phyloP scores from a whole-genome alignment of 1,140 invertebrate species.

The Bicyclus anynana region DNA sequence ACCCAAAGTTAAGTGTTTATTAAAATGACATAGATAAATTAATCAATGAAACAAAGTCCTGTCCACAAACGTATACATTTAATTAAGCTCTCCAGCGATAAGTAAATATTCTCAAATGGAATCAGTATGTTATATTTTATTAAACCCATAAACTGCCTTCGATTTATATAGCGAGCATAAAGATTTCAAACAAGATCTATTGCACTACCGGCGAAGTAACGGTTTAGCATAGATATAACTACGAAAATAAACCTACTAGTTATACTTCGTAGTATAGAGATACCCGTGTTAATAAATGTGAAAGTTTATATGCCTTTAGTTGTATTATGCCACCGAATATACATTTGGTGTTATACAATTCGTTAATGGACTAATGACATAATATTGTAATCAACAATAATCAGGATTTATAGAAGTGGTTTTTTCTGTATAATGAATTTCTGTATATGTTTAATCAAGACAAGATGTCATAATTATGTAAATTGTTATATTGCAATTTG shows the following conservation, averaged over 20 bases:
- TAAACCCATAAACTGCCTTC: neutral
- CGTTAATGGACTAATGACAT: too few species aligned
- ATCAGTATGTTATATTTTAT: neutral
- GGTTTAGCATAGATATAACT: neutral
- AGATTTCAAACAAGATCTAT: conserved; percentile 3
- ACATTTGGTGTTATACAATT: too few species aligned
- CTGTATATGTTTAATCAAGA: too few species aligned
- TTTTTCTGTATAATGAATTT: too few species aligned
- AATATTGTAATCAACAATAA: too few species aligned
- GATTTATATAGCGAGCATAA: conserved; percentile 4
- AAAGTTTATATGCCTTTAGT: too few species aligned
- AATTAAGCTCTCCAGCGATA: neutral
- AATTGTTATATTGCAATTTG: too few species aligned
- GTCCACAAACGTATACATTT: neutral
- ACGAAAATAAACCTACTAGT: neutral
- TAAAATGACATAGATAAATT: neutral
- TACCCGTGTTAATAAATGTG: neutral
- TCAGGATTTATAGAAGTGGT: too few species aligned
- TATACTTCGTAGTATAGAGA: too few species aligned
- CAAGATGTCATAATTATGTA: too few species aligned
- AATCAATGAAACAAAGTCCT: neutral
- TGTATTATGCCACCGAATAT: too few species aligned
- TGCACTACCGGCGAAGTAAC: neutral
- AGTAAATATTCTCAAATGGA: neutral
- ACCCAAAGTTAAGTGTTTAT: neutral